Conservation (phyloP, 2,888 invertebrate genomes). For the Xestia ashworthii region DNA sequence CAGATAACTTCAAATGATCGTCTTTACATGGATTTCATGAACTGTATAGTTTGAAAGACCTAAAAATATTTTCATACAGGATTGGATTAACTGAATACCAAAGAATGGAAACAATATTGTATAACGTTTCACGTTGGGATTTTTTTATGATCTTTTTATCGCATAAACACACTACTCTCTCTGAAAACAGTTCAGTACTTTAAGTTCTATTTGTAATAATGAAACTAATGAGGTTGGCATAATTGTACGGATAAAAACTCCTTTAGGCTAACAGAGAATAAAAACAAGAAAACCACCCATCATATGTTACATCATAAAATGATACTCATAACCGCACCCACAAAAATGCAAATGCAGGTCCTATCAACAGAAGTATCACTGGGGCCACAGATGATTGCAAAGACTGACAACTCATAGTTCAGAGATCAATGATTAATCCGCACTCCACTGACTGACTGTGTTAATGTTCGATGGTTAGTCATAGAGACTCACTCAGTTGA, state of each 20-base stretch:
- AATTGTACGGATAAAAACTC: neutral
- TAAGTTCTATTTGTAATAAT: neutral
- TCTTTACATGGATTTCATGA: neutral
- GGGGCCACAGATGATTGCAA: slow-evolving; percentile 17
- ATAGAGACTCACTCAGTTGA: slow-evolving; percentile 3
- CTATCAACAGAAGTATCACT: neutral
- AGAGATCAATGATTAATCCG: slow-evolving; percentile 25
- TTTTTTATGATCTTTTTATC: neutral
- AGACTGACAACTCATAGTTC: slow-evolving; percentile 30
- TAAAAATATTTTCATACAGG: too few species aligned
- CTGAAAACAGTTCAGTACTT: neutral
- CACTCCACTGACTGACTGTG: slow-evolving; percentile 13
- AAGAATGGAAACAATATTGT: neutral
- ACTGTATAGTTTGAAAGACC: neutral
- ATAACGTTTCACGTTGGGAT: neutral
- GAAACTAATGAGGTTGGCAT: neutral
- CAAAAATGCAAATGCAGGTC: neutral
- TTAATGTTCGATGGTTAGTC: slow-evolving; percentile 38
- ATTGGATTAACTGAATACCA: neutral
- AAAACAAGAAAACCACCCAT: neutral
- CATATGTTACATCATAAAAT: neutral
- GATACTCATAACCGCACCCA: too few species aligned
- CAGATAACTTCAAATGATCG: slow-evolving; percentile 5
- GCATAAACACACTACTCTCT: neutral
- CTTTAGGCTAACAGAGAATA: neutral